phyloP scores from a whole-genome alignment of 2,888 invertebrate species.

The Phymatocera aterrima region DNA sequence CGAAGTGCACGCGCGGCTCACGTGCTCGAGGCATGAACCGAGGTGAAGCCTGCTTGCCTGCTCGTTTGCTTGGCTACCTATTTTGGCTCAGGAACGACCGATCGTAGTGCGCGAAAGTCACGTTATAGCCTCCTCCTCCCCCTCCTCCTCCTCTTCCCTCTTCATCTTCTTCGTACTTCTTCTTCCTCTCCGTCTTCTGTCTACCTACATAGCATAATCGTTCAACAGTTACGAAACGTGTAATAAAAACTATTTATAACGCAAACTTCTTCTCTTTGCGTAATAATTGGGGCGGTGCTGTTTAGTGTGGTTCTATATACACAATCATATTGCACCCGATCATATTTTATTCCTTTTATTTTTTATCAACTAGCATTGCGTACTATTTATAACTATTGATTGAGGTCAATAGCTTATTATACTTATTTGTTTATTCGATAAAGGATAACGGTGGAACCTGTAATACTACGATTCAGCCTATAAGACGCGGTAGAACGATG shows the following conservation, averaged over 20 bases:
- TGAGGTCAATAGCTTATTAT: no score
- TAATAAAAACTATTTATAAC: not conserved
- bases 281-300: not conserved
- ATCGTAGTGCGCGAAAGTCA: not conserved
- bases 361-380: no score
- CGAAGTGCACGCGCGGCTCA: constrained; percentile 31
- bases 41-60: not conserved
- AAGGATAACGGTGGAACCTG: no score
- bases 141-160: no score
- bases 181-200: not conserved
- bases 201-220: not conserved
- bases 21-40: constrained; percentile 35
- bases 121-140: not conserved
- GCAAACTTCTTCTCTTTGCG: not conserved
- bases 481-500: no score
- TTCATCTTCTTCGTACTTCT: not conserved
- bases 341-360: no score
- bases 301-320: not conserved
- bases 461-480: no score
- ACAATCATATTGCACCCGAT: not conserved
- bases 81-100: not conserved
- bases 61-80: not conserved
- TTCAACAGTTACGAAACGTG: not conserved
- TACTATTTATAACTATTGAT: no score
- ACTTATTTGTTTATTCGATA: no score